Evolutionary conservation across 2,888 invertebrate genomes (phyloP), one percentile per base, ranked within the genome.

Genomic region (Platycnemis pennipes): DNA sequence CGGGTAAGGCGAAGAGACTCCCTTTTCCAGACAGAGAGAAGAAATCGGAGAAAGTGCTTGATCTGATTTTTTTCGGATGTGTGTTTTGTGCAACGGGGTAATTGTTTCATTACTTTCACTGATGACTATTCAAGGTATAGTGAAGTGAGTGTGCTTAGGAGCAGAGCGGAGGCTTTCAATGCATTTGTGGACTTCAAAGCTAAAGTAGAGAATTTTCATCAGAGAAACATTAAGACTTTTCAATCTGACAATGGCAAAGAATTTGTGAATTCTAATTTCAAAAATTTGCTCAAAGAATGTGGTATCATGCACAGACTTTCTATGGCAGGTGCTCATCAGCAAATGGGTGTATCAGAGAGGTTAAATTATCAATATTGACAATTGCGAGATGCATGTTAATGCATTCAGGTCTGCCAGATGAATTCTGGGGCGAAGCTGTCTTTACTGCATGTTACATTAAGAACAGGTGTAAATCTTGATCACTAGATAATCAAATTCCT

Each of bases 1-100:
- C n/a, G n/a, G n/a, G n/a, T n/a, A n/a, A 85, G 11, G 85, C 85
- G 85, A 85, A 31, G 85, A 85, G 37, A 85, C 85, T 37, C 85
- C 85, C 85, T 85, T 85, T 85, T 3, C 31, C 4, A 22, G 85
- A 85, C 16, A 42, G 37, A 85, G 56, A 56, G n/a, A n/a, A 56
- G 22, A 56, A 22, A 22, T 56, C 19, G 56, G 56, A 56, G 16
- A 22, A 85, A 85, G 85, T 85, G 31, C 85, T 85, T 85, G 85
- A 85, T 85, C 85, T 31, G 31, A 85, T 85, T 85, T 85, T 85
- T 85, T 85, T 56, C 13, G 13, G 22, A 22, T 16, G 56, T 16
- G 22, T 56, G 56, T 56, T 16, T 13, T 56, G 56, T 56, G 56
- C 22, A 56, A 13, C 22, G 13, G 13, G 16, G 22, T n/a, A n/a